Conservation (phyloP, 2,113 vertebrate species). For the Scartelaos histophorus region DNA sequence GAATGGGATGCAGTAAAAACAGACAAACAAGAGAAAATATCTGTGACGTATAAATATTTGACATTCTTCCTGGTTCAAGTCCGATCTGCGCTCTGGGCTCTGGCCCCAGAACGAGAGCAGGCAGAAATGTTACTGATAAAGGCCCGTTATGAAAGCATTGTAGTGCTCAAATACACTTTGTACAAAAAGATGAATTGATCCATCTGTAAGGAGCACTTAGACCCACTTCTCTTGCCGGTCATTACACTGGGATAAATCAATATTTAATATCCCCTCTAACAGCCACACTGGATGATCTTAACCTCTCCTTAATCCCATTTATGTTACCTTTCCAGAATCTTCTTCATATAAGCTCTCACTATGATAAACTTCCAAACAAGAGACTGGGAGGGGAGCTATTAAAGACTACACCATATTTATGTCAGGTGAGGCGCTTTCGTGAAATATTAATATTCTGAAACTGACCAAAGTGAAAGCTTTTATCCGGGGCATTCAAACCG, state of each 20-base stretch:
- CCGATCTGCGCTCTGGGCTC: conserved; percentile 38
- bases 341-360: conserved; percentile 75
- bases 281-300: conserved; percentile 84
- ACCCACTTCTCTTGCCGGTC: conserved; percentile 79
- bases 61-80: conserved; percentile 67
- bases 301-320: conserved; percentile 90
- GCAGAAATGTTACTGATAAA: conserved; percentile 43
- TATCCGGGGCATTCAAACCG: conserved; percentile 67
- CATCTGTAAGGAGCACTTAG: conserved; percentile 86
- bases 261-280: conserved; percentile 89
- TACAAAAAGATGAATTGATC: conserved; percentile 86
- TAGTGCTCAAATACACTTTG: conserved; percentile 77
- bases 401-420: conserved; percentile 79
- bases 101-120: conserved; percentile 20
- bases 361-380: conserved; percentile 84
- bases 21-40: conserved; percentile 70
- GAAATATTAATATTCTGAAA: conserved; percentile 84
- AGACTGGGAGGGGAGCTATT: conserved; percentile 73
- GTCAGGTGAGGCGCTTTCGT: conserved; percentile 76
- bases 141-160: conserved; percentile 68
- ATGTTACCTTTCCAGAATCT: conserved; percentile 86
- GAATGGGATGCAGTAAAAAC: conserved; percentile 67
- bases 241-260: conserved; percentile 87
- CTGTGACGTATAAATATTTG: conserved; percentile 76
- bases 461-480: conserved; percentile 82